A percentile compares a stretch with the other conserved stretches of the same genome.
Evolutionary conservation across 2,113 vertebrate genomes (phyloP).

Genomic region (Polyodon spathula): DNA sequence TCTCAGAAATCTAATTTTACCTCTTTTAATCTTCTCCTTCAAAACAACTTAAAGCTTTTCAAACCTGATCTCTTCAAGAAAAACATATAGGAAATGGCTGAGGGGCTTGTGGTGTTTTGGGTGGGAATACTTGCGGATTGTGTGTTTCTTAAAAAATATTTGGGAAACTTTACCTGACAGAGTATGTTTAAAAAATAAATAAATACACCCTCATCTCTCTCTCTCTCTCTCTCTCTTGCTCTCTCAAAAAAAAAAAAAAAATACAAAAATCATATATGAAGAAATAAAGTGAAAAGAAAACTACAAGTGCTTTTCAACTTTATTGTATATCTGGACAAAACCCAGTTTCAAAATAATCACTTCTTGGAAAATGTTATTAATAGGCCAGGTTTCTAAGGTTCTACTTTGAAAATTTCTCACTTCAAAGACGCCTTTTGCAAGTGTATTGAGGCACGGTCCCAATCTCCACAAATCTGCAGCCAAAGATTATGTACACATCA

Average conservation of each 20-base stretch:
- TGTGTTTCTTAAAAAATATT: slow-evolving; percentile 9
- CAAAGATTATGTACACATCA: slow-evolving; percentile 29
- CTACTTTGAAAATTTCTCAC: slow-evolving; percentile 21
- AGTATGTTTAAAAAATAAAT: background rate
- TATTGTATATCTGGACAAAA: background rate
- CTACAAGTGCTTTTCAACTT: background rate
- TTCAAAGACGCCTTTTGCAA: slow-evolving; percentile 45
- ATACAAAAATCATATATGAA: background rate
- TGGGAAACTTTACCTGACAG: slow-evolving; percentile 10
- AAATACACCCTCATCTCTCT: slow-evolving; percentile 11
- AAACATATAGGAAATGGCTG: slow-evolving; percentile 30
- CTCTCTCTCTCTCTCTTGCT: slow-evolving; percentile 11
- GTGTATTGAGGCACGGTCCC: slow-evolving; percentile 50
- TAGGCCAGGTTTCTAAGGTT: slow-evolving; percentile 7
- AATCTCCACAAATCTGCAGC: slow-evolving; percentile 34
- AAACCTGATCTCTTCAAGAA: slow-evolving; percentile 45
- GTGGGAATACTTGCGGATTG: slow-evolving; percentile 3
- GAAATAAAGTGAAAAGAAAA: background rate
- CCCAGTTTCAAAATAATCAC: slow-evolving; percentile 15
- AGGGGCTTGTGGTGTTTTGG: slow-evolving; percentile 1
- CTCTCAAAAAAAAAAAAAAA: slow-evolving; percentile 10
- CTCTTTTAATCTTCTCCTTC: slow-evolving; percentile 36
- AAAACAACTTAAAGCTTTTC: slow-evolving; percentile 42
- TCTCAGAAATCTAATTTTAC: slow-evolving; percentile 40
- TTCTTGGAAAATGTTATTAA: slow-evolving; percentile 12